Base-by-base conservation (phyloP, 2,797 vertebrate species). In the Sebastes miniatus region DNA sequence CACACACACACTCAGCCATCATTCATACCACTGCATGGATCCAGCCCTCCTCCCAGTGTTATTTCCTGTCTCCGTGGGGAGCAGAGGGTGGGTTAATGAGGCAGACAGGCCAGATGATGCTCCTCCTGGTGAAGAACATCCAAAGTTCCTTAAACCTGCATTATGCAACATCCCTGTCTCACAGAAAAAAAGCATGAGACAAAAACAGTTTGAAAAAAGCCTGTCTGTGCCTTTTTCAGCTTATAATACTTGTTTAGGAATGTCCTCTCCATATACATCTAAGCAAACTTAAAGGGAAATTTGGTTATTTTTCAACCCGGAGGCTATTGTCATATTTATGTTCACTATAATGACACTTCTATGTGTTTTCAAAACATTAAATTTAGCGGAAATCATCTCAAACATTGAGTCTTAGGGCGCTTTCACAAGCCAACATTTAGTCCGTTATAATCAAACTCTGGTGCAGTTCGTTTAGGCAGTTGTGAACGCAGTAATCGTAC, bases 91-190 rank as follows among this genome's bases (percentile, higher is more conserved):
- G 88, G 56, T 89, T 93, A 94, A 95, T 94, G 93, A 94, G 86
- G 90, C 91, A 88, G 75, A 89, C 68, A 52, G 83, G 83, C 87
- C 92, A 92, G 89, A 94, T 92, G 94, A 95, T 94, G 90, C 84
- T 91, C 80, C 81, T 91, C 84, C 85, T 83, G 77, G 69, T 89
- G 83, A 90, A 87, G 87, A 91, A 91, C 84, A 70, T 88, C 79
- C 79, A 84, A 80, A 87, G 65, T 89, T 88, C 70, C 87, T 83
- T 78, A 79, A 83, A 88, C 88, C 83, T 84, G 83, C 62, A 67
- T 79, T 83, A 79, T 69, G 52, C 61, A 90, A 83, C 13, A 80
- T 6, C 25, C 24, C 43, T 65, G 20, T 69, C 56, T 29, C 36
- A 81, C 61, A 71, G 64, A 68, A 16, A 54, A 68, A n/a, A 77